Conservation (phyloP, 2,888 invertebrate species). For the Chydorus sphaericus region DNA sequence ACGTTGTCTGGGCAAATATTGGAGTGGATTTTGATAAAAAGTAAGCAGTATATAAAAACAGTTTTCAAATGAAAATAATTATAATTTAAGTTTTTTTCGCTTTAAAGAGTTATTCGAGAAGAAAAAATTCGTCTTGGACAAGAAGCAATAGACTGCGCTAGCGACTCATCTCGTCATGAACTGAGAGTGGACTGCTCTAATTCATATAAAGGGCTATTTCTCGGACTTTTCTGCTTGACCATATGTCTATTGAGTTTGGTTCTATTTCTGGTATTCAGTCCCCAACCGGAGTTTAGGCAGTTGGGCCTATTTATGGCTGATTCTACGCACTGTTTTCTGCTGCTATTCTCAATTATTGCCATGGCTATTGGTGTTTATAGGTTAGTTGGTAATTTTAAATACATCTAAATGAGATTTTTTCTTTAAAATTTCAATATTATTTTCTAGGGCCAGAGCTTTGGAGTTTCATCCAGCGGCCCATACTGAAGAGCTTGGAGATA, state of each 20-base stretch:
- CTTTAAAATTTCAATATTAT: too few species aligned
- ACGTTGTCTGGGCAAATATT: slow-evolving; percentile 92
- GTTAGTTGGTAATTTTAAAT: too few species aligned
- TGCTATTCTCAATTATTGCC: slow-evolving; percentile 74
- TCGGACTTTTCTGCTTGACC: slow-evolving; percentile 74
- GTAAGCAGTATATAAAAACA: too few species aligned
- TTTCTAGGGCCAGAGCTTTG: slow-evolving; percentile 68
- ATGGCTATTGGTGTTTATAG: slow-evolving; percentile 81
- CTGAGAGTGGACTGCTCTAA: slow-evolving; percentile 79
- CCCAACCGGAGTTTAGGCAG: slow-evolving; percentile 64
- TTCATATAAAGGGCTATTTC: slow-evolving; percentile 75
- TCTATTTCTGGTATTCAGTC: slow-evolving; percentile 86
- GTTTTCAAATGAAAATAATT: too few species aligned
- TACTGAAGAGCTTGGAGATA: slow-evolving; percentile 77
- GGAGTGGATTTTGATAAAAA: slow-evolving; percentile 76
- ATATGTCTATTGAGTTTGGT: slow-evolving; percentile 84
- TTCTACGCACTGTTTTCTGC: slow-evolving; percentile 74
- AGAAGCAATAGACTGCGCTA: too few species aligned
- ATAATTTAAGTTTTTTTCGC: too few species aligned
- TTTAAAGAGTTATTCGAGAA: background rate
- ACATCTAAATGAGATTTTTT: too few species aligned
- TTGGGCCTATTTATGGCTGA: slow-evolving; percentile 82
- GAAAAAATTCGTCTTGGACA: background rate
- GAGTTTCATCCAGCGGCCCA: slow-evolving; percentile 87
- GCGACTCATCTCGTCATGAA: too few species aligned